phyloP scores from a whole-genome alignment of 1,140 invertebrate species.

The Eciton burchellii region DNA sequence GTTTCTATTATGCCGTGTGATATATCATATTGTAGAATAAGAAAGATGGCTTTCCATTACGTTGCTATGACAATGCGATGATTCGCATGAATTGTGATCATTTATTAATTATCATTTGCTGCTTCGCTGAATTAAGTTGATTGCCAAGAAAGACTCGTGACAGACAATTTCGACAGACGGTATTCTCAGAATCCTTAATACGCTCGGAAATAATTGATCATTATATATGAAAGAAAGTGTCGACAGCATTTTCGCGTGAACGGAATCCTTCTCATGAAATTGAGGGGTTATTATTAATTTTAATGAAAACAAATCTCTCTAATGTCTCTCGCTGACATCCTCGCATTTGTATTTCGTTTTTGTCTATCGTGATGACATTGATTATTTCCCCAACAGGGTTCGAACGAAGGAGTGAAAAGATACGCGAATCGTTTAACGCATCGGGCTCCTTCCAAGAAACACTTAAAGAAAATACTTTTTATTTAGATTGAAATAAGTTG shows the following conservation, averaged over 20 bases:
- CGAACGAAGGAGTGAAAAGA: constrained; percentile 11
- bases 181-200: constrained; percentile 50
- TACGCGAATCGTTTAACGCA: not conserved
- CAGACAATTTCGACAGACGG: constrained; percentile 34
- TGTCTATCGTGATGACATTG: constrained; percentile 15
- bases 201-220: constrained; percentile 38
- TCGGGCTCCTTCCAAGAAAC: not conserved
- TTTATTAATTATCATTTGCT: constrained; percentile 35
- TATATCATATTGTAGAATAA: not conserved
- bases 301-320: constrained; percentile 30
- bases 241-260: constrained; percentile 37
- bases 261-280: constrained; percentile 18
- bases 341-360: not conserved
- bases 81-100: constrained; percentile 17
- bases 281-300: constrained; percentile 52
- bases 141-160: not conserved
- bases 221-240: constrained; percentile 30
- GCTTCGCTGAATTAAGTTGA: constrained; percentile 39
- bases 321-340: not conserved
- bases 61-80: constrained; percentile 35
- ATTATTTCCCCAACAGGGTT: not conserved
- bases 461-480: not conserved
- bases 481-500: constrained; percentile 4
- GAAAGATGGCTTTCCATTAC: constrained; percentile 45
- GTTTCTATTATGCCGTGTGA: not conserved